Conservation (phyloP, 2,888 invertebrate genomes). For the Dromius quadrimaculatus region DNA sequence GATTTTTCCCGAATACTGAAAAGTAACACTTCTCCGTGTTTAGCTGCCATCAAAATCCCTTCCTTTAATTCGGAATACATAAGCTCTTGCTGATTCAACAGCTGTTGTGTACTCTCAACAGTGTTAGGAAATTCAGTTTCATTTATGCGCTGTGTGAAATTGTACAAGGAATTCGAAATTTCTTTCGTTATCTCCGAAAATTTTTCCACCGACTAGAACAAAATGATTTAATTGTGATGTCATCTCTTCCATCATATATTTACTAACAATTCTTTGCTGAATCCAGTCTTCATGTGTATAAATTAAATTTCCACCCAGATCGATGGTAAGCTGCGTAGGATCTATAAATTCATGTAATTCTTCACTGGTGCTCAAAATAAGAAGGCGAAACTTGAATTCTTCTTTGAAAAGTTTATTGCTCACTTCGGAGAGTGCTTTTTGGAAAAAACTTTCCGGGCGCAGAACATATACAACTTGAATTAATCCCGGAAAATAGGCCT, state of each 20-base stretch:
- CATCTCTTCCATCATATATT: not conserved
- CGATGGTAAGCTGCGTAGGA: slow-evolving; percentile 85
- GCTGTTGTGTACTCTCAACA: slow-evolving; percentile 87
- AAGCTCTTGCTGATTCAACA: slow-evolving; percentile 85
- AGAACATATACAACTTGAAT: slow-evolving; percentile 95
- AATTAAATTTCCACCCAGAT: slow-evolving; percentile 88
- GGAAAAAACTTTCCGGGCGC: slow-evolving; percentile 93
- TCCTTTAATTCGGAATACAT: slow-evolving; percentile 81
- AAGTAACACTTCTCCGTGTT: slow-evolving; percentile 89
- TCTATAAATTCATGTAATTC: slow-evolving; percentile 91
- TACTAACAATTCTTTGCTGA: slow-evolving; percentile 91
- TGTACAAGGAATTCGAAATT: slow-evolving; percentile 87
- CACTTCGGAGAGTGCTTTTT: slow-evolving; percentile 95
- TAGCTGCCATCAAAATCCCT: slow-evolving; percentile 87
- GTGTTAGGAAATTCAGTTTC: slow-evolving; percentile 96
- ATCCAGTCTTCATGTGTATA: slow-evolving; percentile 98
- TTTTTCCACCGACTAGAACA: slow-evolving; percentile 88
- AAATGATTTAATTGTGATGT: slow-evolving; percentile 26
- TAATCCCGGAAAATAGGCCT: slow-evolving; percentile 94
- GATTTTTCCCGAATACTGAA: slow-evolving; percentile 76
- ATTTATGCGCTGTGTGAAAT: slow-evolving; percentile 88
- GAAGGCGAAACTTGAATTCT: slow-evolving; percentile 91
- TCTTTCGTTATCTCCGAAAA: slow-evolving; percentile 93
- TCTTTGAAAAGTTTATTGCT: slow-evolving; percentile 92
- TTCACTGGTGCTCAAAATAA: slow-evolving; percentile 85